Conservation (phyloP, 2,797 vertebrate species). For the Gobionotothen gibberifrons region DNA sequence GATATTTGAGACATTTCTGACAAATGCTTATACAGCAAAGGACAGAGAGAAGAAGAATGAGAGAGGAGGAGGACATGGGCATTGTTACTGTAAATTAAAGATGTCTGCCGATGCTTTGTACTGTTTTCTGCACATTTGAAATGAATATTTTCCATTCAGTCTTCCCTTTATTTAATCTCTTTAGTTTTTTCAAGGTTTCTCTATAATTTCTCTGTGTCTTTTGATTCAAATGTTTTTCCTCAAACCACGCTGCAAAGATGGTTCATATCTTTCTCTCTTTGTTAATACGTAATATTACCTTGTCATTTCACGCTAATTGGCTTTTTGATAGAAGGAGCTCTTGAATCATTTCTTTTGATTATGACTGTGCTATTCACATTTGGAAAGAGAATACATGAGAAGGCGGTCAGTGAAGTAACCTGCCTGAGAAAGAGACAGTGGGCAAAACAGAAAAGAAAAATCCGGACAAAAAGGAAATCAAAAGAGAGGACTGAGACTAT, state of each 20-base stretch:
- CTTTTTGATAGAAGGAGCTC: constrained; percentile 29
- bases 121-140: constrained; percentile 1
- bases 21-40: constrained; percentile 17
- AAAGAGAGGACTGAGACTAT: constrained; percentile 25
- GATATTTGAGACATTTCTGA: constrained; percentile 34
- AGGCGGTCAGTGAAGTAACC: constrained; percentile 29
- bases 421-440: constrained; percentile 14
- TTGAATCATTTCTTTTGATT: constrained; percentile 31
- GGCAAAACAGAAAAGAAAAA: constrained; percentile 10
- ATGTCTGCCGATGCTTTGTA: background rate
- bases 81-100: background rate
- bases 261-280: constrained; percentile 20
- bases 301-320: constrained; percentile 31
- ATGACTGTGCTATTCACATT: constrained; percentile 21
- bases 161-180: background rate
- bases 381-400: constrained; percentile 16
- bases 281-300: constrained; percentile 17
- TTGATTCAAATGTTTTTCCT: constrained; percentile 29
- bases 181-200: background rate
- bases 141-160: background rate
- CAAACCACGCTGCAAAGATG: background rate
- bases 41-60: background rate
- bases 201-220: constrained; percentile 5
- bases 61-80: background rate
- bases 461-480: constrained; percentile 11